phyloP scores from a whole-genome alignment of 53 echinoderm and acorn worm genomes.

The Actinopyga echinites region DNA sequence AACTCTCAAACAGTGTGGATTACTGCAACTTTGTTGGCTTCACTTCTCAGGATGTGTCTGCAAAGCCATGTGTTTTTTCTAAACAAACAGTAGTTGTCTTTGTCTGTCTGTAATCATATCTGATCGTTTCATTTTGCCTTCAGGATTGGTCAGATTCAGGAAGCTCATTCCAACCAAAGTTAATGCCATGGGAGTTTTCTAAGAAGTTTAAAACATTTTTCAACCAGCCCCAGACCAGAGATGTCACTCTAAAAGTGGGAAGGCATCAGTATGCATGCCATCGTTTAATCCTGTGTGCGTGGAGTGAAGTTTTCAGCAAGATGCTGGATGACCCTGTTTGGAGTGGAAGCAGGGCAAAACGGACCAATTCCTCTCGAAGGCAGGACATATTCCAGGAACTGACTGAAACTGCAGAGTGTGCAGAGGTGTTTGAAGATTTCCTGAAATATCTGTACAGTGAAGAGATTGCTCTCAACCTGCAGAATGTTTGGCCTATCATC shows the following conservation, averaged over 20 bases:
- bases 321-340: conserved; percentile 50
- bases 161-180: conserved; percentile 3
- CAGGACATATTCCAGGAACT: conserved; percentile 42
- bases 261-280: conserved; percentile 60
- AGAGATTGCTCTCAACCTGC: conserved; percentile 48
- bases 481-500: conserved; percentile 61
- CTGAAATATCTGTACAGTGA: conserved; percentile 74
- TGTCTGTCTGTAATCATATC: too few species aligned
- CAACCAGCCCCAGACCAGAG: conserved; percentile 50
- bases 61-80: too few species aligned
- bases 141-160: conserved; percentile 41
- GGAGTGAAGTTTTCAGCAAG: conserved; percentile 82
- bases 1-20: too few species aligned
- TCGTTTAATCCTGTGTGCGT: conserved; percentile 67
- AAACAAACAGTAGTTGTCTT: too few species aligned
- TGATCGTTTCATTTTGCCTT: too few species aligned
- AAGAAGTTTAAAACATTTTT: conserved; percentile 30
- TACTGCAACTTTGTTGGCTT: too few species aligned
- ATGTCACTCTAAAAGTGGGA: conserved; percentile 69
- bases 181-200: conserved; percentile 16
- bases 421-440: conserved; percentile 64
- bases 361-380: conserved; percentile 16
- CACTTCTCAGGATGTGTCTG: too few species aligned
- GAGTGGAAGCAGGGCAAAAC: conserved; percentile 17
- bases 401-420: conserved; percentile 39